These are phyloP conservation scores for Drosophila robusta DNA, from an alignment of 2,888 invertebrate species.

Conservation along the genomic window DNA sequence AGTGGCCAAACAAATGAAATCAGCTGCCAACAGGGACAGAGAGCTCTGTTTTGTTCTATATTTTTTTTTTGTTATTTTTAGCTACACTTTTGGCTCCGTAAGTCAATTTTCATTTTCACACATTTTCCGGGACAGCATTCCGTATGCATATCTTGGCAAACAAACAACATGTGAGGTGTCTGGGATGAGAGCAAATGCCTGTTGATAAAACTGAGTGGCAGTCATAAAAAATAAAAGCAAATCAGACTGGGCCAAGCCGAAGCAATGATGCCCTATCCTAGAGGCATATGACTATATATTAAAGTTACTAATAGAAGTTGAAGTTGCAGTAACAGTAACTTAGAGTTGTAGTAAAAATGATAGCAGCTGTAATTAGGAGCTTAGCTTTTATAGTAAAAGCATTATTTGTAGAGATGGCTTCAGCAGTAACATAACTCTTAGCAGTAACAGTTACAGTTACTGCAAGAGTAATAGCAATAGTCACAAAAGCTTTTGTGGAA, in stretches of 20 bases:
- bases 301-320: too few species aligned
- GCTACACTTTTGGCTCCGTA: constrained; percentile 11
- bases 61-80: constrained; percentile 12
- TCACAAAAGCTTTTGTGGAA: too few species aligned
- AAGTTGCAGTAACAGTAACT: too few species aligned
- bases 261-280: constrained; percentile 18
- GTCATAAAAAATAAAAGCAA: constrained; percentile 35
- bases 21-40: constrained; percentile 26
- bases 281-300: too few species aligned
- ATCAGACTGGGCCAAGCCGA: constrained; percentile 9
- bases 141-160: constrained; percentile 47
- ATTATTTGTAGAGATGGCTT: too few species aligned
- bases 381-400: not conserved
- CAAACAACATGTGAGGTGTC: constrained; percentile 48
- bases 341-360: too few species aligned
- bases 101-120: constrained; percentile 61
- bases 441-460: too few species aligned
- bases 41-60: not conserved
- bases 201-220: constrained; percentile 55
- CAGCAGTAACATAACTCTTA: too few species aligned
- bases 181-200: constrained; percentile 31
- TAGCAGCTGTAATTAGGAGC: not conserved
- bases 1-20: constrained; percentile 22
- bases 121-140: constrained; percentile 41
- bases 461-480: too few species aligned